A percentile compares a stretch with the other conserved stretches of the same genome.
Evolutionary conservation across 2,113 vertebrate genomes (phyloP).

Genomic region (Scopus umbretta): DNA sequence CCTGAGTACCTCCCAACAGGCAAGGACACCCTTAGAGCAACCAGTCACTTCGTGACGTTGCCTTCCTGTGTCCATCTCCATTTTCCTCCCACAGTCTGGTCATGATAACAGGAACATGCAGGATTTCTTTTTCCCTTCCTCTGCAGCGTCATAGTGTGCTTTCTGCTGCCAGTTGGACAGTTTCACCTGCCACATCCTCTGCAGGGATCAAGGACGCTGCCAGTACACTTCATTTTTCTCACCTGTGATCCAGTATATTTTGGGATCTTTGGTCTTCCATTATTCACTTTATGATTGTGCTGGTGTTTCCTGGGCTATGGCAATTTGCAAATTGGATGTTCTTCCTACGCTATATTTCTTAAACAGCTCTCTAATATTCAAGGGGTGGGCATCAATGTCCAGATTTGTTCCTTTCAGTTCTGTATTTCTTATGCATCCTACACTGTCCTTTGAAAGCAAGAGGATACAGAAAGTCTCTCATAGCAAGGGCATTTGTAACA

Average conservation of each 20-base stretch:
- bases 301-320: background rate
- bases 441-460: background rate
- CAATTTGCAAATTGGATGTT: background rate
- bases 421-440: background rate
- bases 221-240: background rate
- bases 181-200: background rate
- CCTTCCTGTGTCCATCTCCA: background rate
- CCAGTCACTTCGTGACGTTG: background rate
- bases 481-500: background rate
- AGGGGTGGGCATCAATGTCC: background rate
- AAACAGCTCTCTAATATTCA: background rate
- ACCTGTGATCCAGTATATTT: background rate
- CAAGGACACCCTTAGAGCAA: background rate
- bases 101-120: background rate
- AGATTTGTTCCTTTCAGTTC: background rate
- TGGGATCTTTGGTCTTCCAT: background rate
- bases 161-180: background rate
- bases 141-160: fast-evolving
- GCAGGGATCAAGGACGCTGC: background rate
- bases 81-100: background rate
- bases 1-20: background rate
- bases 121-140: background rate
- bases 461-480: background rate
- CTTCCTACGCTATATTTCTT: background rate
- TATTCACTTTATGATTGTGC: background rate